These are phyloP conservation scores for Brevimyrus niger DNA, from an alignment of 2,113 vertebrate genomes.

Conservation along the genomic window DNA sequence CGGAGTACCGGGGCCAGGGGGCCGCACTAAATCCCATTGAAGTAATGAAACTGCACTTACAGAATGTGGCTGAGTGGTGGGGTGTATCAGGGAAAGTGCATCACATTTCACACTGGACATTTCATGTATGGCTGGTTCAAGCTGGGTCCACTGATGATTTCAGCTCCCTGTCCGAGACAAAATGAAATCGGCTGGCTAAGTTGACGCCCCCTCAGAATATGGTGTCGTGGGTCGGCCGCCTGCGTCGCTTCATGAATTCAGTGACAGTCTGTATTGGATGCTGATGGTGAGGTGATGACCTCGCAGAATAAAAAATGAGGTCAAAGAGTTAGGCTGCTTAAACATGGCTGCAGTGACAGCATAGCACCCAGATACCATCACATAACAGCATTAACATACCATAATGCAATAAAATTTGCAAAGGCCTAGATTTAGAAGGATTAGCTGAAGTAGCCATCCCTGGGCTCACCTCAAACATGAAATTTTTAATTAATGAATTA, in stretches of 20 bases:
- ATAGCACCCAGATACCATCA: not conserved
- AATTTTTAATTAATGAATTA: not conserved
- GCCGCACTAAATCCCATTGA: not conserved
- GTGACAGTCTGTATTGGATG: not conserved
- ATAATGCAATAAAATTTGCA: not conserved
- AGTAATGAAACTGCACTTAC: conserved; percentile 21
- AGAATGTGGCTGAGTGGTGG: not conserved
- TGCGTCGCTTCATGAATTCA: not conserved
- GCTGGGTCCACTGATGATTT: not conserved
- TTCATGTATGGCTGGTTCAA: not conserved
- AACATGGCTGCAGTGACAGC: not conserved
- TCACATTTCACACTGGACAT: not conserved
- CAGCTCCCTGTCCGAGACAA: not conserved
- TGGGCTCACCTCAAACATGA: not conserved
- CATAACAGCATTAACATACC: not conserved
- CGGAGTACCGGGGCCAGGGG: not conserved
- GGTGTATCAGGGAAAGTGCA: not conserved
- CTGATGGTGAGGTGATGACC: not conserved
- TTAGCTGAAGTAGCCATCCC: not conserved
- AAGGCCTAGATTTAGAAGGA: not conserved
- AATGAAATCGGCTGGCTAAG: not conserved
- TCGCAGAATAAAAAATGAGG: not conserved
- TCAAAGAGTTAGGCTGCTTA: not conserved
- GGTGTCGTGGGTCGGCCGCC: not conserved
- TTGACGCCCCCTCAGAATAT: not conserved